Conservation (phyloP, 2,113 vertebrate genomes). For the Muntiacus muntjak region DNA sequence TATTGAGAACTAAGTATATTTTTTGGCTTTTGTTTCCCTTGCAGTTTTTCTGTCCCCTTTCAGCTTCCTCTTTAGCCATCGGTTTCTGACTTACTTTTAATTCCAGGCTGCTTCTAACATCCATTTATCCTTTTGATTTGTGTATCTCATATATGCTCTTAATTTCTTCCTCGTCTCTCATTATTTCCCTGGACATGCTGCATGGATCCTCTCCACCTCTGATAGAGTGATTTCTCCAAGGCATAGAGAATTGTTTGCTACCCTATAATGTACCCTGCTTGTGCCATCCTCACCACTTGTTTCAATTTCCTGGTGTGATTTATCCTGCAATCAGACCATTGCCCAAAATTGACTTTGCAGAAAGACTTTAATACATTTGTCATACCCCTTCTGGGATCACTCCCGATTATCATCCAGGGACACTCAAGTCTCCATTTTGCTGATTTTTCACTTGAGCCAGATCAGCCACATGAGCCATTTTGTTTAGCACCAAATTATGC, state of each 20-base stretch:
- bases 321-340: slow-evolving; percentile 59
- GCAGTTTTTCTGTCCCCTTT: background rate
- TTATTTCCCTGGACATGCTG: slow-evolving; percentile 64
- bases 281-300: slow-evolving; percentile 6
- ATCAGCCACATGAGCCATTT: background rate
- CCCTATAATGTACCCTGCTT: background rate
- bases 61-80: background rate
- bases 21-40: background rate
- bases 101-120: background rate
- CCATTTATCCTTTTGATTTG: slow-evolving; percentile 52
- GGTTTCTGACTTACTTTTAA: slow-evolving; percentile 13
- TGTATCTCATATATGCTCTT: slow-evolving; percentile 36
- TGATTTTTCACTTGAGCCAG: slow-evolving; percentile 7
- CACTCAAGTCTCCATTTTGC: background rate
- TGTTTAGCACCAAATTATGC: background rate
- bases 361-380: background rate
- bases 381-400: background rate
- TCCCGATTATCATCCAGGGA: background rate
- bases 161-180: slow-evolving; percentile 25
- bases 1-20: background rate
- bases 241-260: slow-evolving; percentile 22
- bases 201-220: background rate
- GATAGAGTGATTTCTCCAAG: slow-evolving; percentile 48
- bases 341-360: slow-evolving; percentile 43
- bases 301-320: slow-evolving; percentile 65